Evolutionary conservation across 2,888 invertebrate genomes (phyloP), one percentile per base, ranked within the genome.

Genomic region (Ernsta delagoae): DNA sequence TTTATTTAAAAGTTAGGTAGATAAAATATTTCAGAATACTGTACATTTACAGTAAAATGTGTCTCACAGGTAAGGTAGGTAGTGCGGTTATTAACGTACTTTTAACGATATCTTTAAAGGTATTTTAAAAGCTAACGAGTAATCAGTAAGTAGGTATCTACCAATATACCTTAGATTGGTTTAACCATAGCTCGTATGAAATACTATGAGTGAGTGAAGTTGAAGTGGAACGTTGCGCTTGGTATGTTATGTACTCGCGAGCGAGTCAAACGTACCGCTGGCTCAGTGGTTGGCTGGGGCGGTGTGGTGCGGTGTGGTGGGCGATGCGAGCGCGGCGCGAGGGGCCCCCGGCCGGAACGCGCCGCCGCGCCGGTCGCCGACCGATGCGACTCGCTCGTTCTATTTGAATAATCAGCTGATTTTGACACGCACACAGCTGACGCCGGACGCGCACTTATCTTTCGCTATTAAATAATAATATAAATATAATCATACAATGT

Each of bases 401-500:
- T 93, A 93, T 93, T 93, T 93, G 92, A 92, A 92, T 93, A 92
- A 93, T 93, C 93, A 94, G 93, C 93, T 94, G 93, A 93, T 94
- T 94, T 91, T 93, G 93, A 94, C 93, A 91, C 92, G 89, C 89
- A 83, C 82, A 90, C 92, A 92, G 93, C 93, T 92, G 92, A 90
- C 88, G 85, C 86, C 82, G 80, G 79, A 84, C 87, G 87, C 86
- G 84, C 83, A 86, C 83, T 88, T 92, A 90, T 90, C 87, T 83
- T 78, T 82, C 16, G 75, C 78, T 83, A 81, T 77, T 83, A 81
- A 77, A 74, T 76, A 77, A 67, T 31, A 54, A 36, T 66, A 48
- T n/a, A n/a, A n/a, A 6, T n/a, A 48, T 8, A 41, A 11, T n/a
- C 53, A 50, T 61, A 56, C 54, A 54, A 45, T 61, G 31, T n/a